Conservation (phyloP, 1,140 invertebrate species). For the Monomorium pharaonis region DNA sequence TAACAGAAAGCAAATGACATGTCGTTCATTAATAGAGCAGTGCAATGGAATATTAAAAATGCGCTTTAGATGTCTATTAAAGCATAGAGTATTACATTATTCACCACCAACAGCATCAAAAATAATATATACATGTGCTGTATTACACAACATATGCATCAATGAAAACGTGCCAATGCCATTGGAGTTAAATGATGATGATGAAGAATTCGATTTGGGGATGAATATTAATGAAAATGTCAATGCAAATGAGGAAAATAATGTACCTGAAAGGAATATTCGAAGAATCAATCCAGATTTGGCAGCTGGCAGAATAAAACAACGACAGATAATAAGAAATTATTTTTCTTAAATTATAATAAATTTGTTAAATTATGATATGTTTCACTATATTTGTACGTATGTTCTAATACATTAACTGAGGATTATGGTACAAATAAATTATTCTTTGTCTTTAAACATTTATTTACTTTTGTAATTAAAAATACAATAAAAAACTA, state of each 20-base stretch:
- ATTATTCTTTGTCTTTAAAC: no score
- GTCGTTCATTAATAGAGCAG: not conserved
- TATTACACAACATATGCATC: not conserved
- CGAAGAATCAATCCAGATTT: not conserved
- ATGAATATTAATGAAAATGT: not conserved
- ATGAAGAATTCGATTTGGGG: not conserved
- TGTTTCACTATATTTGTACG: no score
- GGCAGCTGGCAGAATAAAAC: not conserved
- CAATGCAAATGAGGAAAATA: not conserved
- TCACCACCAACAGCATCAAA: not conserved
- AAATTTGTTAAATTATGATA: no score
- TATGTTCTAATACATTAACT: no score
- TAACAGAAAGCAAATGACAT: not conserved
- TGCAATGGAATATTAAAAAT: not conserved
- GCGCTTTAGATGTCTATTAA: not conserved
- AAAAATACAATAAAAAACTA: no score
- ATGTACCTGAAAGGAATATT: not conserved
- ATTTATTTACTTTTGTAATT: no score
- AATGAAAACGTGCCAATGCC: not conserved
- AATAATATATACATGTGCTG: not conserved
- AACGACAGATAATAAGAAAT: not conserved
- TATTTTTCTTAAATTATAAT: not conserved
- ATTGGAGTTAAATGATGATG: not conserved
- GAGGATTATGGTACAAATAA: no score
- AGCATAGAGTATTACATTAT: not conserved